Conservation (phyloP, 2,888 invertebrate genomes). For the Xestia c-nigrum region DNA sequence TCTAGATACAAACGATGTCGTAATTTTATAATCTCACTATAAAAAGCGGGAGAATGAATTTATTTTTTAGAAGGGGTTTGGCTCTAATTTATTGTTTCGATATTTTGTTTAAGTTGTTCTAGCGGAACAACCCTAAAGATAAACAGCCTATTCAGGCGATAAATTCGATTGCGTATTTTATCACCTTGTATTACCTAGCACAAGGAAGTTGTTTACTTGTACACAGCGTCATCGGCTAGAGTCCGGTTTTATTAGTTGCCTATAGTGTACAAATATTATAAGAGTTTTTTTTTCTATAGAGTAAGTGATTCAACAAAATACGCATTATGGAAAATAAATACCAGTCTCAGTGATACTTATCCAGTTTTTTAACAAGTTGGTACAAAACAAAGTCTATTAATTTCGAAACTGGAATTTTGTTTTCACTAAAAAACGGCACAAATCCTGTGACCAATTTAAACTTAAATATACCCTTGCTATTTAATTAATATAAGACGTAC, state of each 20-base stretch:
- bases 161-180: conserved; percentile 52
- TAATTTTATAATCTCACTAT: conserved; percentile 5
- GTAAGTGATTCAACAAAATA: neutral
- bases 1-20: conserved; percentile 11
- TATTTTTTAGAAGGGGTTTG: neutral
- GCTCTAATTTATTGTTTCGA: neutral
- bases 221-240: conserved; percentile 46
- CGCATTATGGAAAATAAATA: conserved; percentile 4
- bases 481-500: conserved; percentile 1
- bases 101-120: conserved; percentile 16
- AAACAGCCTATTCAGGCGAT: conserved; percentile 19
- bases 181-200: conserved; percentile 53
- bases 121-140: conserved; percentile 43
- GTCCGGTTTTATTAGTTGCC: conserved; percentile 34
- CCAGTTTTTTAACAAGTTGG: conserved; percentile 11
- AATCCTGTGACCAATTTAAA: neutral
- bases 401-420: conserved; percentile 20
- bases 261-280: neutral
- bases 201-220: conserved; percentile 70
- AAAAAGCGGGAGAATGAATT: conserved; percentile 37
- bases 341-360: conserved; percentile 29
- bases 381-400: conserved; percentile 16
- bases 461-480: neutral
- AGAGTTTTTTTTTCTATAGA: neutral
- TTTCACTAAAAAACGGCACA: conserved; percentile 35